Conservation (phyloP, 2,888 invertebrate species). For the Cataglyphis rosenhaueri region DNA sequence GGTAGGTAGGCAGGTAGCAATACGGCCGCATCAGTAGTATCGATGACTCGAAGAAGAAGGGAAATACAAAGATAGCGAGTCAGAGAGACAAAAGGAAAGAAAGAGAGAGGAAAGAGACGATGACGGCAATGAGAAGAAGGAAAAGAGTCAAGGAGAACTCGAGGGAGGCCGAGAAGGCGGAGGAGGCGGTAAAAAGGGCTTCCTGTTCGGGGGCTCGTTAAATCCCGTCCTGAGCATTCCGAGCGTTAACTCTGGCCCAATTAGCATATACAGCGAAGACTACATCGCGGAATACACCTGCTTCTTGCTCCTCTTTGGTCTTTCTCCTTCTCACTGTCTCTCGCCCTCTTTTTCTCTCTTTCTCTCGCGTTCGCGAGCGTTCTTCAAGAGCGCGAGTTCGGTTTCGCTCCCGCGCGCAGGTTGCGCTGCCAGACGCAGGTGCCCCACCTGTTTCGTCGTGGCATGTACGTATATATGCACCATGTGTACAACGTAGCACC, state of each 20-base stretch:
- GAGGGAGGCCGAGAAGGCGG: constrained; percentile 53
- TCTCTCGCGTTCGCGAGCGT: constrained; percentile 14
- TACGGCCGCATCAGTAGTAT: constrained; percentile 62
- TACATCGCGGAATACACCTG: constrained; percentile 82
- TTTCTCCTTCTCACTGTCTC: constrained; percentile 36
- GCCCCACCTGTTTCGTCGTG: constrained; percentile 83
- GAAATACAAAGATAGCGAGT: constrained; percentile 19
- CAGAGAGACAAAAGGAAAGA: constrained; percentile 45
- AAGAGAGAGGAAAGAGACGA: constrained; percentile 50
- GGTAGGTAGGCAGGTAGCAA: constrained; percentile 34
- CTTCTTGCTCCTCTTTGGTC: constrained; percentile 67
- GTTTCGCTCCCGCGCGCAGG: constrained; percentile 66
- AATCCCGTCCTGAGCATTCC: constrained; percentile 79
- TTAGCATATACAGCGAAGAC: constrained; percentile 83
- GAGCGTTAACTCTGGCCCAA: constrained; percentile 83
- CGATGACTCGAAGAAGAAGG: constrained; percentile 57
- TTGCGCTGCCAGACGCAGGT: constrained; percentile 80
- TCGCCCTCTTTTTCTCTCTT: constrained; percentile 13
- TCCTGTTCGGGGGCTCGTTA: constrained; percentile 83
- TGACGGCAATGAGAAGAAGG: constrained; percentile 46
- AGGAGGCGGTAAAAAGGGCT: constrained; percentile 71
- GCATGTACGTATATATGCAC: constrained; percentile 57
- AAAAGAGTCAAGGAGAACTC: constrained; percentile 48
- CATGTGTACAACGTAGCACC: constrained; percentile 58
- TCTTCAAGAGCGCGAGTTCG: constrained; percentile 68